Percentiles rank a stretch among this genome's conserved stretches.
phyloP scores from a whole-genome alignment of 2,797 vertebrate species.

The Xyrichtys novacula region DNA sequence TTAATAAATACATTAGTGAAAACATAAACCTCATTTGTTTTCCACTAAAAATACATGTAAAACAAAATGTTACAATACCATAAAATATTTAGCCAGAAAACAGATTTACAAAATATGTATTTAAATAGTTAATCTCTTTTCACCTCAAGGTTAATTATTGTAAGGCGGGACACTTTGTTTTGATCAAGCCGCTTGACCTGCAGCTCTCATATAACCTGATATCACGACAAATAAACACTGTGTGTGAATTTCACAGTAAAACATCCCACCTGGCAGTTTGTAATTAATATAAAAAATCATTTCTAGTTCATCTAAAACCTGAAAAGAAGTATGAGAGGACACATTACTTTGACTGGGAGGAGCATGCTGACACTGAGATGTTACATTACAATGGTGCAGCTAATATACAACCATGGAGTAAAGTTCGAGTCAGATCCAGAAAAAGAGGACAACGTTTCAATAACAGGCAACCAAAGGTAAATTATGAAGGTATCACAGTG shows the following conservation, averaged over 20 bases:
- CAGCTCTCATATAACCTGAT: slow-evolving; percentile 58
- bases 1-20: slow-evolving; percentile 65
- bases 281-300: slow-evolving; percentile 18
- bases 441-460: slow-evolving; percentile 31
- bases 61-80: slow-evolving; percentile 64
- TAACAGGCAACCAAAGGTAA: slow-evolving; percentile 32
- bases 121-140: slow-evolving; percentile 68
- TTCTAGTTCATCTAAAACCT: slow-evolving; percentile 34
- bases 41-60: slow-evolving; percentile 65
- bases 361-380: slow-evolving; percentile 64
- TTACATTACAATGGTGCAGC: slow-evolving; percentile 46
- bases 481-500: not conserved
- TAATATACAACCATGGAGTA: slow-evolving; percentile 42
- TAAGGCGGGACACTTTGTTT: slow-evolving; percentile 53
- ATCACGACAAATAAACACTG: slow-evolving; percentile 64
- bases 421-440: slow-evolving; percentile 27
- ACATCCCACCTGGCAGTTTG: slow-evolving; percentile 32
- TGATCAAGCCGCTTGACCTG: slow-evolving; percentile 51
- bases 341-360: slow-evolving; percentile 35
- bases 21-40: slow-evolving; percentile 60
- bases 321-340: slow-evolving; percentile 43
- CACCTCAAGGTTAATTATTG: slow-evolving; percentile 32
- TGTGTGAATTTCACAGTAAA: slow-evolving; percentile 40
- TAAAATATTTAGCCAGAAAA: slow-evolving; percentile 68
- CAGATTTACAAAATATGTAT: slow-evolving; percentile 72